phyloP scores from a whole-genome alignment of 2,888 invertebrate species.

The Allacma fusca region DNA sequence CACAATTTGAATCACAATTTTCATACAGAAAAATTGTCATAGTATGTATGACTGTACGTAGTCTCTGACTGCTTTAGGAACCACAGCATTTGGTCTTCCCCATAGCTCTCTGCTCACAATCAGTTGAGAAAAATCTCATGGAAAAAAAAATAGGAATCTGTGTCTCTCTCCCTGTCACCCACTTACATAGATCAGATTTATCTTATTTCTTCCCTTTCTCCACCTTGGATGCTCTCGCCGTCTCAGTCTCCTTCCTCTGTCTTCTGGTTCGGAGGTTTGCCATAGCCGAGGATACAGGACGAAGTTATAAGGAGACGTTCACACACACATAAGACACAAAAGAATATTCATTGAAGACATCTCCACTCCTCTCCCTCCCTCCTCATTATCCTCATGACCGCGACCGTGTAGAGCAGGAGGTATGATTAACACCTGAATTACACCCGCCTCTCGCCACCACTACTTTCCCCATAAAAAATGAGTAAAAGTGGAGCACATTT shows the following conservation, averaged over 20 bases:
- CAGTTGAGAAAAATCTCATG: background rate
- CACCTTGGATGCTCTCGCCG: background rate
- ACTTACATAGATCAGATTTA: constrained; percentile 9
- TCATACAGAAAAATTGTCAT: constrained; percentile 16
- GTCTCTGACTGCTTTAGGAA: too few species aligned
- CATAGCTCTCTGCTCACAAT: too few species aligned
- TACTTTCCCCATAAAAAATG: too few species aligned
- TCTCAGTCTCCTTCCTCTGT: background rate
- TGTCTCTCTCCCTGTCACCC: background rate
- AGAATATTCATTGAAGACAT: background rate
- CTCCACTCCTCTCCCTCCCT: background rate
- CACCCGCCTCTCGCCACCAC: background rate
- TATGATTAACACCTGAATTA: constrained; percentile 12
- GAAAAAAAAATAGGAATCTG: background rate
- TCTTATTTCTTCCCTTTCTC: constrained; percentile 13
- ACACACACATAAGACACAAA: background rate
- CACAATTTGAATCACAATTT: constrained; percentile 16
- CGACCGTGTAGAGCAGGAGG: background rate
- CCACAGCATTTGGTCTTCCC: too few species aligned
- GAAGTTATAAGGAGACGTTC: too few species aligned
- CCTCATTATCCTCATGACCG: constrained; percentile 6
- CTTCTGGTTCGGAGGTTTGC: too few species aligned
- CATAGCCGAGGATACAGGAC: too few species aligned
- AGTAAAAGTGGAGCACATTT: too few species aligned
- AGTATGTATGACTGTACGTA: background rate